These are phyloP conservation scores for Hedychridium roseum DNA, from an alignment of 2,888 invertebrate species.

Conservation along the genomic window DNA sequence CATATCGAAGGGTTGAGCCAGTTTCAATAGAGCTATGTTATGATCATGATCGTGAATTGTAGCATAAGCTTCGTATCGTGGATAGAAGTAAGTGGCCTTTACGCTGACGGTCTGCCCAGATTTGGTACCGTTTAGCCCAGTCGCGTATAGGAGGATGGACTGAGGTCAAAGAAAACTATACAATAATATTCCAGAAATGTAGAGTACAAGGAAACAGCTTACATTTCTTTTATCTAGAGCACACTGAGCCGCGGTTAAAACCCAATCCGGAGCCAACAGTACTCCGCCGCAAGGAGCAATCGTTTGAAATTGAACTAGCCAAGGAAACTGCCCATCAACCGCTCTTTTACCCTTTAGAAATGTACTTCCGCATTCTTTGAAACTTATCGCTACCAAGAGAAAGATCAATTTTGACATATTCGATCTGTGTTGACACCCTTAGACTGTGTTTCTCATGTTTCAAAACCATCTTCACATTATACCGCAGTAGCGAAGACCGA, in stretches of 20 bases:
- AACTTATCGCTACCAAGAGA: conserved; percentile 30
- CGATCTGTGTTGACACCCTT: conserved; percentile 3
- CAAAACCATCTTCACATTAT: too few species aligned
- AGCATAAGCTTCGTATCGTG: conserved; percentile 38
- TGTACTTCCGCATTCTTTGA: conserved; percentile 18
- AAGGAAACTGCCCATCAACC: conserved; percentile 41
- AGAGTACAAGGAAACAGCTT: conserved; percentile 13
- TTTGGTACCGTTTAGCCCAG: conserved; percentile 35
- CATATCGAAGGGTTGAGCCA: conserved; percentile 35
- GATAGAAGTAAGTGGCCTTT: conserved; percentile 45
- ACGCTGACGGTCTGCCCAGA: conserved; percentile 34
- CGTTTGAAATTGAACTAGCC: conserved; percentile 48
- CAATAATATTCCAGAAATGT: too few species aligned
- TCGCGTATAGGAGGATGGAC: conserved; percentile 40
- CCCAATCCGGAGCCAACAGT: conserved; percentile 44
- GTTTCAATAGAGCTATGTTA: conserved; percentile 44
- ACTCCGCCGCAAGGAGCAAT: conserved; percentile 44
- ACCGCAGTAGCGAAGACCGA: too few species aligned
- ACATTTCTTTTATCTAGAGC: conserved; percentile 43
- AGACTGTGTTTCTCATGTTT: conserved; percentile 1
- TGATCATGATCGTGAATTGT: conserved; percentile 34
- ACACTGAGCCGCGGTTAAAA: conserved; percentile 47
- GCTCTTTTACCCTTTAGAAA: conserved; percentile 31
- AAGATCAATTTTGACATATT: conserved; percentile 39
- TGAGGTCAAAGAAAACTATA: conserved; percentile 17